Evolutionary conservation across 53 echinoderm and acorn worm genomes (phyloP).

Genomic region (Actinopyga echinites): DNA sequence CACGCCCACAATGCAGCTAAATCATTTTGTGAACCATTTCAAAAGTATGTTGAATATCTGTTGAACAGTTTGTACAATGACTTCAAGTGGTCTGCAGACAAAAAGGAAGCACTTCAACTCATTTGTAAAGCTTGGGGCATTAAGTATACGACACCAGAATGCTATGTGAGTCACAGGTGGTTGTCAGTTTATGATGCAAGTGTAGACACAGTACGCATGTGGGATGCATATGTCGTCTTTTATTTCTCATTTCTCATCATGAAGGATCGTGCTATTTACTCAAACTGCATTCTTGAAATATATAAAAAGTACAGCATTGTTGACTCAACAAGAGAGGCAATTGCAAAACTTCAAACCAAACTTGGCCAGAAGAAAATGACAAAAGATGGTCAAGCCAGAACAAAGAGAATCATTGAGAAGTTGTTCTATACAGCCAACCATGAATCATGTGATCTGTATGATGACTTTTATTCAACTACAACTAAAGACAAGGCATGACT

Average conservation of each 20-base stretch:
- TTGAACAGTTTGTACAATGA: background rate
- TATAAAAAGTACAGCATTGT: conserved; percentile 11
- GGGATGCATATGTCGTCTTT: conserved; percentile 47
- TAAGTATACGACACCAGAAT: conserved; percentile 36
- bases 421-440: conserved; percentile 3
- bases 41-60: conserved; percentile 34
- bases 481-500: too few species aligned
- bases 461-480: too few species aligned
- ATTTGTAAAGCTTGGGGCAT: conserved; percentile 46
- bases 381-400: conserved; percentile 45
- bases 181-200: conserved; percentile 52
- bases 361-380: conserved; percentile 35
- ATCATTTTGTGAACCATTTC: conserved; percentile 46
- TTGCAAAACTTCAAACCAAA: conserved; percentile 23
- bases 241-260: conserved; percentile 25
- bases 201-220: conserved; percentile 45
- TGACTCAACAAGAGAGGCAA: background rate
- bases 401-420: conserved; percentile 38
- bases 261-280: conserved; percentile 28
- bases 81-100: conserved; percentile 55
- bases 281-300: conserved; percentile 4
- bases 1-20: conserved; percentile 55
- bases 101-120: conserved; percentile 15
- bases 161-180: conserved; percentile 52
- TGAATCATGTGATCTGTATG: too few species aligned